These are phyloP conservation scores for Antedon mediterranea DNA, from an alignment of 53 echinoderm and acorn worm genomes.

Conservation along the genomic window DNA sequence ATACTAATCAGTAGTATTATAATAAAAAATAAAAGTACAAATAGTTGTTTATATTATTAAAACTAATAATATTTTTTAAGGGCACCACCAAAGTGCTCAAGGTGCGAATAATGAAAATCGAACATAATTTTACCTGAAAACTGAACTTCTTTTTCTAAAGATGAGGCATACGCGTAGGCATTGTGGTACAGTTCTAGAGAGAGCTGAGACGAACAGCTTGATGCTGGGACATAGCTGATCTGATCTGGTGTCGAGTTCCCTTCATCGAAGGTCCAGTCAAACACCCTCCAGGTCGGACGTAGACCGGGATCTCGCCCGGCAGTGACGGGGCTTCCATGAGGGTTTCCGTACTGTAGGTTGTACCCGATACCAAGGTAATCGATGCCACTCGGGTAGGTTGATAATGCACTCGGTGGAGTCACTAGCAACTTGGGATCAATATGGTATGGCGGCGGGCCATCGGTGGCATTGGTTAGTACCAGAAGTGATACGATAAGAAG, in stretches of 20 bases:
- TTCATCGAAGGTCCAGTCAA: slow-evolving; percentile 5
- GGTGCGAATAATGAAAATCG: too few relatives aligned
- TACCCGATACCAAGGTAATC: background rate
- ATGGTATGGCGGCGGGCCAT: background rate
- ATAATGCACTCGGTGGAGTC: background rate
- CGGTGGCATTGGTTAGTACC: too few relatives aligned
- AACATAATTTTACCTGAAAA: background rate
- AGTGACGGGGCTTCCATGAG: background rate
- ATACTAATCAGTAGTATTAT: too few relatives aligned
- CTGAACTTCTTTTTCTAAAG: background rate
- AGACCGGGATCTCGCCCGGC: background rate
- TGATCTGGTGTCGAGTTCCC: background rate
- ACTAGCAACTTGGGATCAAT: background rate
- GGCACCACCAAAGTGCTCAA: too few relatives aligned
- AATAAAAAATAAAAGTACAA: background rate
- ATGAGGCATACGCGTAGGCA: background rate
- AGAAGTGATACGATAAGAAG: too few relatives aligned
- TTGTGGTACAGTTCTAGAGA: background rate
- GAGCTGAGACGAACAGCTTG: background rate
- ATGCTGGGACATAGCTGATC: background rate
- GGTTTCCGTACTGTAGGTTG: background rate
- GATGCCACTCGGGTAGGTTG: background rate
- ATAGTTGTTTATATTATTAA: too few relatives aligned
- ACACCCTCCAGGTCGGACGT: slow-evolving; percentile 1
- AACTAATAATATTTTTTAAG: too few relatives aligned